phyloP scores from a whole-genome alignment of 2,113 vertebrate genomes.

The Microcebus griseorufus region DNA sequence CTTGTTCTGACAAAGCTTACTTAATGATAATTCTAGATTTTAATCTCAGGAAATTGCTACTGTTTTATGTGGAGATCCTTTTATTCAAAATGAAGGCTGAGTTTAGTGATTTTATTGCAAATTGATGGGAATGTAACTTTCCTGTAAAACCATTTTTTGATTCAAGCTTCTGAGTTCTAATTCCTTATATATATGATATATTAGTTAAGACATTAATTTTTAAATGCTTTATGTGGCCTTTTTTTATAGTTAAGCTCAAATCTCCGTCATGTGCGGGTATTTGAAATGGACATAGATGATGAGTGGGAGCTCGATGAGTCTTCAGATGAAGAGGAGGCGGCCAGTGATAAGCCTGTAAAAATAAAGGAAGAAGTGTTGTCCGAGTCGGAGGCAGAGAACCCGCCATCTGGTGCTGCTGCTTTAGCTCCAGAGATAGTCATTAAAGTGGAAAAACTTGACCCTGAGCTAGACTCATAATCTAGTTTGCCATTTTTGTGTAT shows the following conservation, averaged over 20 bases:
- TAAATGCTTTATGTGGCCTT: background rate
- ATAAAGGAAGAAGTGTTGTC: conserved; percentile 80
- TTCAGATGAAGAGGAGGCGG: conserved; percentile 90
- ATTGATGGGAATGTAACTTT: background rate
- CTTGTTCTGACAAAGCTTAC: background rate
- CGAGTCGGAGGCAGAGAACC: conserved; percentile 71
- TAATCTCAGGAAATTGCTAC: background rate
- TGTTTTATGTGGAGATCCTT: background rate
- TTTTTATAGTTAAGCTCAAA: conserved; percentile 93
- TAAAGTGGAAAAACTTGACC: conserved; percentile 78
- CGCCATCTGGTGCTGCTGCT: background rate
- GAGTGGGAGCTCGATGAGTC: conserved; percentile 92
- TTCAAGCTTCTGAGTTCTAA: conserved; percentile 4
- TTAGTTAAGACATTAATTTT: background rate
- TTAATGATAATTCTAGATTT: background rate
- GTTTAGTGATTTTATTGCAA: conserved; percentile 13
- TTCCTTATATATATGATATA: background rate
- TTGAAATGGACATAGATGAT: conserved; percentile 99
- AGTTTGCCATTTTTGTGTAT: background rate
- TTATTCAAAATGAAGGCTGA: background rate
- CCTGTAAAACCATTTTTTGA: background rate
- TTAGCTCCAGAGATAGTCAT: conserved; percentile 62
- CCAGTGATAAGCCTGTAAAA: conserved; percentile 44
- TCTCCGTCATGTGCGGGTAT: conserved; percentile 94
- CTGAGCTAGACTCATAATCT: conserved; percentile 76